These are phyloP conservation scores for Orientallactaga sibirica DNA, from an alignment of 2,797 vertebrate genomes.

Conservation along the genomic window DNA sequence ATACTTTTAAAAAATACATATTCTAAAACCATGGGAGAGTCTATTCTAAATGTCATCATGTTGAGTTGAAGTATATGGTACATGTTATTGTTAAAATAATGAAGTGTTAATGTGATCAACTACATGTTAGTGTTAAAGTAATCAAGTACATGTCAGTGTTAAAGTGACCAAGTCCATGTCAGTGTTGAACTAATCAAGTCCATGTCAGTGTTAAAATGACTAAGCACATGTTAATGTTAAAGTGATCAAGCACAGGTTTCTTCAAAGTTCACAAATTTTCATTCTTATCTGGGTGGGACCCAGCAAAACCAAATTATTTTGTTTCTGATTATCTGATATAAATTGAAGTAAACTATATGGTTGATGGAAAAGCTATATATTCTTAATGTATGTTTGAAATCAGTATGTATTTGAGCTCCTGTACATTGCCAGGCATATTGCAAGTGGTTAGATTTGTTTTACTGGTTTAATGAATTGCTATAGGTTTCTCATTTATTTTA, in stretches of 20 bases:
- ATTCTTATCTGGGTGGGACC: background rate
- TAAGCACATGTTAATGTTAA: background rate
- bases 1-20: constrained; percentile 75
- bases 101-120: background rate
- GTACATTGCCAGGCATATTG: background rate
- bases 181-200: no score
- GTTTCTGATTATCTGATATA: constrained; percentile 41
- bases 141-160: background rate
- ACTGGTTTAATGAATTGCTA: background rate
- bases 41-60: constrained; percentile 12
- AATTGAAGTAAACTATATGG: background rate
- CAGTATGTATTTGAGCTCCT: background rate
- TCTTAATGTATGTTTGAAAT: background rate
- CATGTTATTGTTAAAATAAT: no score
- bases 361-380: background rate
- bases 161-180: background rate
- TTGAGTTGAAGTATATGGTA: constrained; percentile 5
- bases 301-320: constrained; percentile 1
- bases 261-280: constrained; percentile 30
- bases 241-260: constrained; percentile 14
- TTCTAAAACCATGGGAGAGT: background rate
- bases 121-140: background rate
- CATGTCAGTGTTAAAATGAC: no score
- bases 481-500: background rate
- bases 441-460: background rate